A percentile compares a stretch with the other conserved stretches of the same genome.
Conservation (phyloP, 1,140 invertebrate genomes). For the Leguminivora glycinivorella region DNA sequence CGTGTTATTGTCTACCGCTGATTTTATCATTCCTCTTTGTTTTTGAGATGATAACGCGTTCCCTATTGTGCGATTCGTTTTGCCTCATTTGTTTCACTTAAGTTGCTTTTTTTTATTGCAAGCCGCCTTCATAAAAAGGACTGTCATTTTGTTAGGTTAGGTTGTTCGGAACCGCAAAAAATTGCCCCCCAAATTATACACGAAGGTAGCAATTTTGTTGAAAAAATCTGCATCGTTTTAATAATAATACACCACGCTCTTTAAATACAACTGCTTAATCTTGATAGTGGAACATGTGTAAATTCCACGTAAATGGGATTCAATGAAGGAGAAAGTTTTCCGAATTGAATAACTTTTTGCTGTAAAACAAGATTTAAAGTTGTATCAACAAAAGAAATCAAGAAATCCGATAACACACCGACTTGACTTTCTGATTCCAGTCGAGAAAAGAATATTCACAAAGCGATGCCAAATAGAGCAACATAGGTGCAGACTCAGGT, state of each 20-base stretch:
- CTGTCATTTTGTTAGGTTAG: slow-evolving; percentile 9
- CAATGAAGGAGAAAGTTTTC: slow-evolving; percentile 25
- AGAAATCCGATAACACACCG: slow-evolving; percentile 16
- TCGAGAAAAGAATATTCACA: not conserved
- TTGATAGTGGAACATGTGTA: slow-evolving; percentile 15
- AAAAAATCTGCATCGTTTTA: not conserved
- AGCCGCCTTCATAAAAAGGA: not conserved
- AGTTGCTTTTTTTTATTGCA: slow-evolving; percentile 9
- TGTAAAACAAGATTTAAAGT: slow-evolving; percentile 25
- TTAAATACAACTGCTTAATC: slow-evolving; percentile 8
- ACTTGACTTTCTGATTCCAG: slow-evolving; percentile 23
- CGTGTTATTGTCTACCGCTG: slow-evolving; percentile 41
- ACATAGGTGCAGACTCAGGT: slow-evolving; percentile 9
- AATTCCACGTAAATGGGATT: slow-evolving; percentile 21
- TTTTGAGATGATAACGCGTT: slow-evolving; percentile 27
- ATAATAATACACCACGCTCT: not conserved
- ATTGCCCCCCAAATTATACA: not conserved
- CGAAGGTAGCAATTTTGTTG: not conserved
- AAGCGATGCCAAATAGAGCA: slow-evolving; percentile 22
- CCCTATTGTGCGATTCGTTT: slow-evolving; percentile 23
- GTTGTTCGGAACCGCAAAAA: not conserved
- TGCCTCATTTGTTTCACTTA: slow-evolving; percentile 25
- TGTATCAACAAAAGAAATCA: slow-evolving; percentile 23
- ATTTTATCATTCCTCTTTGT: slow-evolving; percentile 32
- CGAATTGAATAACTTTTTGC: slow-evolving; percentile 21